Conservation (phyloP, 2,797 vertebrate genomes). For the Urophycis tenuis region DNA sequence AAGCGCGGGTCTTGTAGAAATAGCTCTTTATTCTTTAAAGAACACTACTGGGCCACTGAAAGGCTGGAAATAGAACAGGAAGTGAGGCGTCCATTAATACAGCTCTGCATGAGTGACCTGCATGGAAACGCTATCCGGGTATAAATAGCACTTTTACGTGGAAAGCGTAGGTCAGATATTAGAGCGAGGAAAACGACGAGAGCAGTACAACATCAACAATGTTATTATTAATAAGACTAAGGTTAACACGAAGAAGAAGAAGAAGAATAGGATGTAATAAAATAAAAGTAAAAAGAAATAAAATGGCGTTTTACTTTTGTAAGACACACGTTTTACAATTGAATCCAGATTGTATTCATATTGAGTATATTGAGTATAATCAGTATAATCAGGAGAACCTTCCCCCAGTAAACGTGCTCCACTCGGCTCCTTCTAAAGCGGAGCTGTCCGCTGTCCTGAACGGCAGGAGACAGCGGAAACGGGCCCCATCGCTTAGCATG, state of each 20-base stretch:
- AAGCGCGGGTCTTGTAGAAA: conserved; percentile 23
- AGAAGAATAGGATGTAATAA: background rate
- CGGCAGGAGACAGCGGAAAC: background rate
- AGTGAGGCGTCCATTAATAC: conserved; percentile 51
- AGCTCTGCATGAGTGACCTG: conserved; percentile 35
- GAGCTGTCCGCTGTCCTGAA: conserved; percentile 57
- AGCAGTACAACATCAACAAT: background rate
- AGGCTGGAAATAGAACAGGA: conserved; percentile 57
- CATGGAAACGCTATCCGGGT: conserved; percentile 48
- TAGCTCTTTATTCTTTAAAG: conserved; percentile 44
- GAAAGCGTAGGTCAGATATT: conserved; percentile 23
- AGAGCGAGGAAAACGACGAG: conserved; percentile 11
- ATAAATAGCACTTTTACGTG: conserved; percentile 29
- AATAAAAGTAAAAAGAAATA: background rate
- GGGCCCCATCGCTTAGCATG: background rate
- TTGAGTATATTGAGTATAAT: no score
- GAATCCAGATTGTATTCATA: no score
- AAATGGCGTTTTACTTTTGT: no score
- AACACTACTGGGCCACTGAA: conserved; percentile 36
- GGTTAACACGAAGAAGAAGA: background rate
- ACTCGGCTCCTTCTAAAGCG: background rate
- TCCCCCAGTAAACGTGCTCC: background rate
- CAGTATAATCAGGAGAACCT: no score
- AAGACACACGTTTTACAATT: no score
- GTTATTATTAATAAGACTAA: background rate